Conservation (phyloP, 2,888 invertebrate species). For the Eupithecia vulgata region DNA sequence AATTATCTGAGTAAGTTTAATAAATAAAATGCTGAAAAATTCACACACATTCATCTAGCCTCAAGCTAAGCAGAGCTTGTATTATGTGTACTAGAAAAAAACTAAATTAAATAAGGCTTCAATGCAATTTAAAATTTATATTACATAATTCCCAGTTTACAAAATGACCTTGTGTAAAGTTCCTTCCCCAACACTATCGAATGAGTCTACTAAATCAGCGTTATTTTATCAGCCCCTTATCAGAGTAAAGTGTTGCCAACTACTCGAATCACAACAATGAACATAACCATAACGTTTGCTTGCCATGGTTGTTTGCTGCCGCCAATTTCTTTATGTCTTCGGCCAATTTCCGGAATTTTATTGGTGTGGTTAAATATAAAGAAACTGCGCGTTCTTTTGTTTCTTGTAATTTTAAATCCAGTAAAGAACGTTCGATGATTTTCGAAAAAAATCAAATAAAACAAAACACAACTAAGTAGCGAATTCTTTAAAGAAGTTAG, state of each 20-base stretch:
- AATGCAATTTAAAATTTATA: no score
- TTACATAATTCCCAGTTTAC: not conserved
- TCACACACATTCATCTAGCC: not conserved
- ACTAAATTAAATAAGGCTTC: no score
- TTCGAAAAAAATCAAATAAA: not conserved
- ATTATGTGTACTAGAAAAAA: not conserved
- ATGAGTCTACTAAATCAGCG: conserved; percentile 14
- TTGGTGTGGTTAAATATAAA: conserved; percentile 22
- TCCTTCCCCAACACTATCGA: not conserved
- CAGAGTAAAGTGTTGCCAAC: conserved; percentile 67
- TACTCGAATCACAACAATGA: conserved; percentile 65
- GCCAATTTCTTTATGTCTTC: conserved; percentile 57
- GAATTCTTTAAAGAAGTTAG: no score
- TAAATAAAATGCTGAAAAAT: no score
- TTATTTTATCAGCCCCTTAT: conserved; percentile 49
- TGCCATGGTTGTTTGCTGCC: conserved; percentile 61
- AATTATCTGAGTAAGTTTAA: no score
- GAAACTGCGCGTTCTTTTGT: conserved; percentile 11
- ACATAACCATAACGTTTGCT: conserved; percentile 76
- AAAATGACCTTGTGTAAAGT: not conserved
- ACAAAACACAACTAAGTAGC: not conserved
- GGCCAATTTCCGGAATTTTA: conserved; percentile 44
- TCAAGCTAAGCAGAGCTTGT: not conserved
- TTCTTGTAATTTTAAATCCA: conserved; percentile 6
- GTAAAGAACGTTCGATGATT: not conserved